Conservation (phyloP, 2,797 vertebrate genomes). For the Hyperoplus immaculatus region DNA sequence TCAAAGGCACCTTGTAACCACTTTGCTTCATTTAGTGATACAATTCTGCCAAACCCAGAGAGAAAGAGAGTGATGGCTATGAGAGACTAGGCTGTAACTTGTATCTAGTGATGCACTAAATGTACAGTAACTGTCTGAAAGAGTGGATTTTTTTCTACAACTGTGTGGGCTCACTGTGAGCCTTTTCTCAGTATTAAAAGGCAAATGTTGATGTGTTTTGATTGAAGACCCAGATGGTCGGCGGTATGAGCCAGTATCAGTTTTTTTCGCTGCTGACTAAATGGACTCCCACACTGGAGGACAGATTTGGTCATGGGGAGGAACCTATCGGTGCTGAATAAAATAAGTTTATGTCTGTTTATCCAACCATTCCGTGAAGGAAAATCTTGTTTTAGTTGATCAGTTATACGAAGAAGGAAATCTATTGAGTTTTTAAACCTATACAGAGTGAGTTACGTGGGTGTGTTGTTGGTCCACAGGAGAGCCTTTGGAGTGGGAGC, state of each 20-base stretch:
- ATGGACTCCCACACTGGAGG: constrained; percentile 47
- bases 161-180: constrained; percentile 19
- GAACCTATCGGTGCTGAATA: no score
- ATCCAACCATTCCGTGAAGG: neutral
- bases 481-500: constrained; percentile 64
- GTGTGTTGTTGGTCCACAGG: constrained; percentile 56
- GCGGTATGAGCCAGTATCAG: constrained; percentile 26
- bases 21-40: neutral
- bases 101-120: constrained; percentile 6
- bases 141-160: constrained; percentile 41
- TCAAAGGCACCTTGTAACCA: neutral
- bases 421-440: neutral
- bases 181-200: constrained; percentile 15
- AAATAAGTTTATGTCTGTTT: no score
- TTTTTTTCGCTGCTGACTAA: constrained; percentile 26
- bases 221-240: constrained; percentile 64
- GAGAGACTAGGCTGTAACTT: neutral
- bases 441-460: neutral
- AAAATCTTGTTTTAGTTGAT: neutral
- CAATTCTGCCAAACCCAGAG: neutral
- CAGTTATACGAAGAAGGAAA: neutral
- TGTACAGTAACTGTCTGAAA: neutral
- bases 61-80: neutral
- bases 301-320: constrained; percentile 16
- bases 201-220: constrained; percentile 56